Conservation (phyloP, 2,113 vertebrate genomes). For the Pachyramphus minor region DNA sequence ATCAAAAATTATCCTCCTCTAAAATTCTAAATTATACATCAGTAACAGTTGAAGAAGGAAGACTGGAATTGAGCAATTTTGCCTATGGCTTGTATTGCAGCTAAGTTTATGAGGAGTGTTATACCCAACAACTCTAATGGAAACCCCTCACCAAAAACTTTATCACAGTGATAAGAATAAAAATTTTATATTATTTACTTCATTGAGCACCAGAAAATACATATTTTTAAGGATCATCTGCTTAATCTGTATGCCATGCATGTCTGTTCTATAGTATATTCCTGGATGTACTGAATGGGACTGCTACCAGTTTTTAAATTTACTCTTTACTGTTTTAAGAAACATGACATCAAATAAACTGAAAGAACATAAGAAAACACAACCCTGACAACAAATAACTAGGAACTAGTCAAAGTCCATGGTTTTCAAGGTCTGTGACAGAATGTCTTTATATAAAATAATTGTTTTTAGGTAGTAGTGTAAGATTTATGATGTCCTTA, state of each 20-base stretch:
- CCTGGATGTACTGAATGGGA: not conserved
- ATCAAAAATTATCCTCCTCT: not conserved
- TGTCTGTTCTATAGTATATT: not conserved
- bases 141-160: not conserved
- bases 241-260: not conserved
- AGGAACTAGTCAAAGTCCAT: fast-evolving
- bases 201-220: not conserved
- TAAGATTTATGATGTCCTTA: constrained; percentile 25
- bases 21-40: not conserved
- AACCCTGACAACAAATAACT: not conserved
- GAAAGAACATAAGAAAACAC: not conserved
- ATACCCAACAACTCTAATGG: not conserved
- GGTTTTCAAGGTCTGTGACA: not conserved
- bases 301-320: not conserved
- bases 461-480: not conserved
- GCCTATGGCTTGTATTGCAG: not conserved
- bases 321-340: not conserved
- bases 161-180: not conserved
- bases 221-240: not conserved
- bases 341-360: not conserved
- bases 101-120: not conserved
- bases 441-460: not conserved
- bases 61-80: not conserved
- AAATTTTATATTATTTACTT: not conserved
- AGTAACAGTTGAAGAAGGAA: not conserved